Evolutionary conservation across 2,797 vertebrate species (phyloP).

Genomic region (Eleutherodactylus coqui): DNA sequence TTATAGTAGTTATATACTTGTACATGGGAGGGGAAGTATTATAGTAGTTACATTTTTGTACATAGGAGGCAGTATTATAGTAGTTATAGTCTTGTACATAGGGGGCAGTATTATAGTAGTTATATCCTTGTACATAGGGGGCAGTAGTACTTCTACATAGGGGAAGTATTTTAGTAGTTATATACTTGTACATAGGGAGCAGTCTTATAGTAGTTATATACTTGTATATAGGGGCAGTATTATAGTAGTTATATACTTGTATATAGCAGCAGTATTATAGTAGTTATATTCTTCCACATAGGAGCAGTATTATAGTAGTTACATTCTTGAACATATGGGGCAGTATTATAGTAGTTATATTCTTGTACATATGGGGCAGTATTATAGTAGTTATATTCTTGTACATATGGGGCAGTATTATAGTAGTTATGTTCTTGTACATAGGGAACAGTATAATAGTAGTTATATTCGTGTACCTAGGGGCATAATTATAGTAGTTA

Average conservation of each 20-base stretch:
- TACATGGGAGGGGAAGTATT: neutral
- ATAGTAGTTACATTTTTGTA: neutral
- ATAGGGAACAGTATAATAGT: neutral
- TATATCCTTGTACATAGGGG: no score
- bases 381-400: constrained; percentile 14
- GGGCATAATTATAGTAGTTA: neutral
- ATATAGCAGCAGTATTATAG: neutral
- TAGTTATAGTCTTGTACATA: neutral
- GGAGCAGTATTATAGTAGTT: constrained; percentile 19
- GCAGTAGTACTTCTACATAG: neutral
- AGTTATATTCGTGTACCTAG: neutral
- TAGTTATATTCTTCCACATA: neutral
- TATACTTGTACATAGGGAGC: neutral
- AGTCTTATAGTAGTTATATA: no score
- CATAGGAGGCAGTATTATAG: neutral
- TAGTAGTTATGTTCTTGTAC: neutral
- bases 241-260: constrained; percentile 7
- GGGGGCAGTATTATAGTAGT: neutral
- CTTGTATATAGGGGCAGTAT: neutral
- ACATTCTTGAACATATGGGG: neutral
- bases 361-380: neutral
- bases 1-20: constrained; percentile 7
- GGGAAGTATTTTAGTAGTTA: neutral
- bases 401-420: neutral
- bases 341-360: constrained; percentile 14